phyloP scores from a whole-genome alignment of 2,888 invertebrate genomes.

The Daptonema setosum region DNA sequence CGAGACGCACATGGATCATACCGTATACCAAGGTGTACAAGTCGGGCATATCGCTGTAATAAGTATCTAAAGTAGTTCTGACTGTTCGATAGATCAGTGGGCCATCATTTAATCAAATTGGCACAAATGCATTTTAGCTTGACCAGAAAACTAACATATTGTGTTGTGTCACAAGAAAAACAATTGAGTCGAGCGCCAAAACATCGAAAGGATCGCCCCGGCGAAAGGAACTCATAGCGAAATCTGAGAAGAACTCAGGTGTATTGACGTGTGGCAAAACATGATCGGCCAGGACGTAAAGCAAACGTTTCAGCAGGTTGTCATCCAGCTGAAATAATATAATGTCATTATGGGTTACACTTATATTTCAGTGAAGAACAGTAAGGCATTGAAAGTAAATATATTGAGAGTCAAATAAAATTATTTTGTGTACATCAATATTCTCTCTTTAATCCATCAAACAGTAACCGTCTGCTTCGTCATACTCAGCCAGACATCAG shows the following conservation, averaged over 20 bases:
- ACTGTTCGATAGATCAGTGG: not conserved
- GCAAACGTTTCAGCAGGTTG: not conserved
- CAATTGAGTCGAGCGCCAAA: conserved; percentile 70
- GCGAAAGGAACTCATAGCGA: conserved; percentile 68
- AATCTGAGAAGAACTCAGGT: conserved; percentile 66
- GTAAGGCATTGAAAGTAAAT: no score
- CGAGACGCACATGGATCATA: conserved; percentile 70
- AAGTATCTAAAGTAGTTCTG: no score
- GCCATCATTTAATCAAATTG: not conserved
- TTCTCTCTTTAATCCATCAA: no score
- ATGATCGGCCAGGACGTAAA: conserved; percentile 40
- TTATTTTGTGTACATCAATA: no score
- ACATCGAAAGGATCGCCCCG: conserved; percentile 47
- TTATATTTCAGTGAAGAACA: no score
- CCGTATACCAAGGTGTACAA: conserved; percentile 83
- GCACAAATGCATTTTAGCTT: not conserved
- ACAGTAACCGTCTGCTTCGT: no score
- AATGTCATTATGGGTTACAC: no score
- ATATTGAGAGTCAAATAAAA: no score
- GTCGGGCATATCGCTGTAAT: conserved; percentile 60
- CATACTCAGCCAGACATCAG: no score
- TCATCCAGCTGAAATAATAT: not conserved
- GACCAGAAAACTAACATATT: conserved; percentile 44
- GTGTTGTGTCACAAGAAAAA: conserved; percentile 63
- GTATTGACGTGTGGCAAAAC: conserved; percentile 55